These are phyloP conservation scores for Eufriesea mexicana DNA, from an alignment of 1,140 invertebrate species.

Conservation along the genomic window DNA sequence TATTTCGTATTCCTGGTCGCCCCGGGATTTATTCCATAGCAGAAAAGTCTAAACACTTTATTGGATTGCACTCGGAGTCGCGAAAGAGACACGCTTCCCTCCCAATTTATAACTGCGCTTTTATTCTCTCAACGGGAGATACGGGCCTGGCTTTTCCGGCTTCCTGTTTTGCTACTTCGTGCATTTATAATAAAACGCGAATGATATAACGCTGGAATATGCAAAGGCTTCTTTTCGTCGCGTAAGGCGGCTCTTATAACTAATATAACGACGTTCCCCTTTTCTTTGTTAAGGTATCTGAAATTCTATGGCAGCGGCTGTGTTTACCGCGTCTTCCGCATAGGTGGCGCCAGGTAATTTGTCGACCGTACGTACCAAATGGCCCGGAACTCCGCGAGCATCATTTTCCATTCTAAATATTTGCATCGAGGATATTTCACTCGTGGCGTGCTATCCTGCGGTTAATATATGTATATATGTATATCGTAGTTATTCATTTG, in stretches of 20 bases:
- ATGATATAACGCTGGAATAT: slow-evolving; percentile 71
- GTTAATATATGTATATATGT: too few relatives aligned
- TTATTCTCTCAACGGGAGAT: slow-evolving; percentile 59
- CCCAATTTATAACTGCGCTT: slow-evolving; percentile 65
- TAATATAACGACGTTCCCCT: slow-evolving; percentile 58
- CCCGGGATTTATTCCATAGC: background rate
- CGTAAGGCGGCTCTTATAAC: slow-evolving; percentile 61
- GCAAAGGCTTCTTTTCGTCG: slow-evolving; percentile 69
- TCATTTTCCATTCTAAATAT: too few relatives aligned
- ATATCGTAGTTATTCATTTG: too few relatives aligned
- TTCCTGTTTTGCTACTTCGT: slow-evolving; percentile 64
- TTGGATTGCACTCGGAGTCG: slow-evolving; percentile 54
- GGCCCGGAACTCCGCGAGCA: too few relatives aligned
- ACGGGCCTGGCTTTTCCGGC: slow-evolving; percentile 63
- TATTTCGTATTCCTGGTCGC: background rate
- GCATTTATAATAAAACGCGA: slow-evolving; percentile 63
- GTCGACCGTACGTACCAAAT: too few relatives aligned
- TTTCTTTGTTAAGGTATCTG: background rate
- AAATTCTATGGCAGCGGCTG: background rate
- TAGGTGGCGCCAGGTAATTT: too few relatives aligned
- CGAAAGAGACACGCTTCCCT: slow-evolving; percentile 44
- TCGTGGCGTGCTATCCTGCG: too few relatives aligned
- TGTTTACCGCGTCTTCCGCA: background rate
- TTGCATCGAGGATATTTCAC: too few relatives aligned
- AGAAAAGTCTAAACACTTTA: slow-evolving; percentile 51